Conservation (phyloP, 2,888 invertebrate species). For the Operophtera brumata region DNA sequence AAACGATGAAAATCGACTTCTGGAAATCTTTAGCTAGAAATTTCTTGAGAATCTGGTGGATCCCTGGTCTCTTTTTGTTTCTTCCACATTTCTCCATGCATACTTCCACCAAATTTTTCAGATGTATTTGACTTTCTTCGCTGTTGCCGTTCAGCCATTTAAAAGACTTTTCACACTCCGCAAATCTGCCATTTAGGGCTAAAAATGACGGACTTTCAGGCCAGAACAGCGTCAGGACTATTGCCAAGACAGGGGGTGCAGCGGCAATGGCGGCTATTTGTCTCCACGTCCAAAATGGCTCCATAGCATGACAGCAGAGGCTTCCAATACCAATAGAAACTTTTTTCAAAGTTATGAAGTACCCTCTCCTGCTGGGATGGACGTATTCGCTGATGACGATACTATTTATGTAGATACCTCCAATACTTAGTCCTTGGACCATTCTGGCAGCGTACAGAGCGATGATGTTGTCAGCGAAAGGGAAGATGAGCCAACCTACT, state of each 20-base stretch:
- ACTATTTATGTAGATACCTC: slow-evolving; percentile 39
- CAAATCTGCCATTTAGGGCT: slow-evolving; percentile 45
- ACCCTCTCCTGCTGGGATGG: slow-evolving; percentile 44
- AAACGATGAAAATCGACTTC: slow-evolving; percentile 40
- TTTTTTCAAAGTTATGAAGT: slow-evolving; percentile 45
- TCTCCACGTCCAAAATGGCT: slow-evolving; percentile 44
- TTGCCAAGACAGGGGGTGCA: slow-evolving; percentile 21
- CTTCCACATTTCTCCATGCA: too few relatives aligned
- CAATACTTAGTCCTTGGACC: slow-evolving; percentile 44
- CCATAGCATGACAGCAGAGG: slow-evolving; percentile 43
- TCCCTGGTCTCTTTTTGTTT: too few relatives aligned
- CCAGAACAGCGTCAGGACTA: slow-evolving; percentile 43
- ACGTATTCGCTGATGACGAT: slow-evolving; percentile 48
- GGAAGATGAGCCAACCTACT: slow-evolving; percentile 43
- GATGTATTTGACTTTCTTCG: slow-evolving; percentile 34
- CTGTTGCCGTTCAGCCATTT: slow-evolving; percentile 43
- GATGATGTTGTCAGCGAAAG: slow-evolving; percentile 36
- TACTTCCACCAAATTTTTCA: slow-evolving; percentile 38
- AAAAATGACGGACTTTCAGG: slow-evolving; percentile 50
- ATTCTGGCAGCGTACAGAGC: slow-evolving; percentile 41
- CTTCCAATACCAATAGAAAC: slow-evolving; percentile 35
- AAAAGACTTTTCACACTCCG: slow-evolving; percentile 43
- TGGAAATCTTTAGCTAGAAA: slow-evolving; percentile 40
- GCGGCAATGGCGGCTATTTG: slow-evolving; percentile 39
- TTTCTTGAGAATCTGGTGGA: slow-evolving; percentile 16